Base-by-base conservation (phyloP, 2,113 vertebrate species). In the Nanorana parkeri region DNA sequence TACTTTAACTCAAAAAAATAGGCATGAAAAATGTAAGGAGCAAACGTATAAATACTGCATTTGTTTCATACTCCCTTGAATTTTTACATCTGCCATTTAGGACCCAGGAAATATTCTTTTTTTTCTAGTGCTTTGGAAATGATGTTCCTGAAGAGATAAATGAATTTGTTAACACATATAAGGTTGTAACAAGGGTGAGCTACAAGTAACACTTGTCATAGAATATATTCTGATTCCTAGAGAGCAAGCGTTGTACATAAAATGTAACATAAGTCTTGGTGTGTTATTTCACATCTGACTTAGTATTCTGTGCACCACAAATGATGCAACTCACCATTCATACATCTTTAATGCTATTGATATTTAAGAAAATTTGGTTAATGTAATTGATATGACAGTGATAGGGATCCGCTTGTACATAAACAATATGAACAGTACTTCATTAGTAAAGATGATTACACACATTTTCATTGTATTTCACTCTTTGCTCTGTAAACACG, bases 121-220 rank as follows among this genome's bases (percentile, higher is more conserved):
- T 78, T 61, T 54, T 36, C 77, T 68, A 68, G 77, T 75, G 24
- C 29, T 73, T 81, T 58, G 47, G 41, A 81, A 73, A 54, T 58
- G 66, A 71, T 82, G 61, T 74, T 82, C 69, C 24, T 58, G 71
- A 66, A 67, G 28, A 32, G 52, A 75, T 82, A n/a, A 66, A 74
- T 81, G 54, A 26, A 74, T 74, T 75, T 60, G 74, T 75, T 17
- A 75, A 36, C 51, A 82, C 51, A 52, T 65, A 73, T 36, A 51
- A 67, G 60, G 51, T 75, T 82, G 80, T 66, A 61, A 67, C 69
- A 82, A 82, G 60, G 60, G 79, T 81, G 68, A 81, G 73, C 79
- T 73, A 73, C 67, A 73, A 81, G 69, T 17, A 82, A 67, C 80
- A 74, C 69, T 67, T 82, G 80, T 75, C 69, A 67, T 75, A 32